Evolutionary conservation across 2,888 invertebrate genomes (phyloP), one percentile per base, ranked within the genome.

Genomic region (Blomia tropicalis): DNA sequence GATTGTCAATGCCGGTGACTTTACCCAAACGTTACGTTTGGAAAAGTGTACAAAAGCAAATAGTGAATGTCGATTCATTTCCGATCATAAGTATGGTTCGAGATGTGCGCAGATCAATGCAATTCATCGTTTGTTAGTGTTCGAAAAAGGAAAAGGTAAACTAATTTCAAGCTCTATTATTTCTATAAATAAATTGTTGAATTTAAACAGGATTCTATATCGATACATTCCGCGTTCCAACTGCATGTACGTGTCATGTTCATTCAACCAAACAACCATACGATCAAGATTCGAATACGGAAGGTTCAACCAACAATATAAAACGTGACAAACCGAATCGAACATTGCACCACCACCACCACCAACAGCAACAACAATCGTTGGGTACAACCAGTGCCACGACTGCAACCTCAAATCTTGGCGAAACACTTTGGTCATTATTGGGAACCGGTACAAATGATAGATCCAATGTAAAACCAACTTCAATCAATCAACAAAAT

Each of bases 71-170:
- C 84, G 84, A 0, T 87, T 85, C 70, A 77, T 87, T 59, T 82
- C 85, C 0, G 83, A 84, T 63, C 83, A 83, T 67, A 43, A 44
- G 7, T 84, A 85, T 71, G 82, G 83, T 67, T 86, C 87, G 0
- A 82, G 84, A 68, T 87, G 87, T 71, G 79, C 82, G 1, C 87
- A 87, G 77, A 82, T 87, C 0, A 86, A 84, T 72, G 86, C 86
- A 70, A 86, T 86, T 69, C 87, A 87, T 70, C 78, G 87, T 4
- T 76, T 87, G 0, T 72, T 87, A 2, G 85, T 86, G 0, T 87
- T 87, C 85, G 86, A 86, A 70, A 82, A 83, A 66, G 80, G 81
- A 62, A 79, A 82, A 58, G 86, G 86, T 11, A 77, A 87, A 1
- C 86, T 36, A n/a, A 2, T 4, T 14, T 17, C 7, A 11, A 36